Base-by-base conservation (phyloP, 2,113 vertebrate genomes). In the Embiotoca jacksoni region DNA sequence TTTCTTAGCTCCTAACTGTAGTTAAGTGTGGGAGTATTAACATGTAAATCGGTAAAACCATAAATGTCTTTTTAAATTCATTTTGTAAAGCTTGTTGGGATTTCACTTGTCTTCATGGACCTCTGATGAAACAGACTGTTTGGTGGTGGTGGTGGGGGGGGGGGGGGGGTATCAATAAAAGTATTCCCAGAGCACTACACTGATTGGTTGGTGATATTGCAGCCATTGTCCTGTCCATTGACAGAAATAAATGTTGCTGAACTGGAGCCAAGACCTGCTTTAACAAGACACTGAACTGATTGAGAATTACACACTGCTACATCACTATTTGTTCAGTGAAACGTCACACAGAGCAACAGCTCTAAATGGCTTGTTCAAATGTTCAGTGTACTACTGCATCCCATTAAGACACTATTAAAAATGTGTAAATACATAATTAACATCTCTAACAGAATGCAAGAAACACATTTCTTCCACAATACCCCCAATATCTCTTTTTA, bases 261-360 rank as follows among this genome's bases (percentile, higher is more conserved):
- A 11, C 16, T 5, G 8, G 47, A 63, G 50, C 61, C 10, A 32
- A 36, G 11, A 55, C n/a, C 6, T 3, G 5, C 49, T 57, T 8
- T 56, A 37, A 50, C 23, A 14, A 47, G 36, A 30, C 57, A 13
- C 50, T 35, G 53, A 70, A 39, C 41, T 23, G 62, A 77, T 87
- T 77, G 63, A 79, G 55, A 66, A 62, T 66, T 35, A 75, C 55
- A 75, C 55, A 75, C 44, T 37, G 32, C 10, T 44, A 79, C 67
- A 44, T 58, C 49, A 67, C 58, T 35, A 46, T 67, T 57, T 66
- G 78, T 72, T 79, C 72, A 46, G 73, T 37, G 74, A 78, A 47
- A 54, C 39, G 41, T 72, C 62, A 61, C 41, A 56, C 44, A 2
- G 3, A 71, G 61, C 13, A 3, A 50, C 52, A 61, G 63, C 68